Evolutionary conservation across 2,888 invertebrate genomes (phyloP).

Genomic region (Pristionchus maxplancki): DNA sequence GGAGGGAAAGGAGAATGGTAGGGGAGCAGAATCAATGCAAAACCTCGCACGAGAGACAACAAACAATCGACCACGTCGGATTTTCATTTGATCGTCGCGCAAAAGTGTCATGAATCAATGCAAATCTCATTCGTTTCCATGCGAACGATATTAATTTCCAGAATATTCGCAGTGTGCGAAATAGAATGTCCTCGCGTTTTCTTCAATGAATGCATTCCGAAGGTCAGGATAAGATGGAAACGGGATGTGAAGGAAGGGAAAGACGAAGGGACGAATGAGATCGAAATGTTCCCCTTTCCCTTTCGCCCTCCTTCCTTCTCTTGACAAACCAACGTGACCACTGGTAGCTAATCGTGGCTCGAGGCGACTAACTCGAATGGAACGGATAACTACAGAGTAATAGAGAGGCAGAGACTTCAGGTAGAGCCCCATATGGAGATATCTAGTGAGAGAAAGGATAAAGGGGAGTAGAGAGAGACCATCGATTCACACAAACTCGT

Average conservation of each 20-base stretch:
- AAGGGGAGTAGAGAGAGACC: background rate
- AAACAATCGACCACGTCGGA: background rate
- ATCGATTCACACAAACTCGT: conserved; percentile 2
- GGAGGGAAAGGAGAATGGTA: background rate
- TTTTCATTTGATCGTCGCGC: background rate
- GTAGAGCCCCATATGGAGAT: background rate
- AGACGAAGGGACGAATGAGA: conserved; percentile 26
- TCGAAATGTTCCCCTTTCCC: conserved; percentile 40
- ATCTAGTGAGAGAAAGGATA: background rate
- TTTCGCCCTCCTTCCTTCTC: background rate
- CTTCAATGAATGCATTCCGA: background rate
- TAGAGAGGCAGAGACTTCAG: background rate
- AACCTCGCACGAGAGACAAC: conserved; percentile 25
- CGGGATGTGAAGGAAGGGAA: conserved; percentile 23
- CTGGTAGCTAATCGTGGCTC: background rate
- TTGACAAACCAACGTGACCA: conserved; percentile 6
- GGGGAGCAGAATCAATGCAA: background rate
- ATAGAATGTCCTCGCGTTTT: background rate
- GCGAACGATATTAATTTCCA: background rate
- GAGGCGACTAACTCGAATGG: background rate
- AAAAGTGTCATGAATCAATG: background rate
- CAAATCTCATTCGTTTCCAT: background rate
- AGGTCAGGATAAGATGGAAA: conserved; percentile 3
- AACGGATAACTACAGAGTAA: background rate
- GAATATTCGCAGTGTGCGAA: background rate